These are phyloP conservation scores for Coenonympha arcania DNA, from an alignment of 2,888 invertebrate genomes.

Conservation along the genomic window DNA sequence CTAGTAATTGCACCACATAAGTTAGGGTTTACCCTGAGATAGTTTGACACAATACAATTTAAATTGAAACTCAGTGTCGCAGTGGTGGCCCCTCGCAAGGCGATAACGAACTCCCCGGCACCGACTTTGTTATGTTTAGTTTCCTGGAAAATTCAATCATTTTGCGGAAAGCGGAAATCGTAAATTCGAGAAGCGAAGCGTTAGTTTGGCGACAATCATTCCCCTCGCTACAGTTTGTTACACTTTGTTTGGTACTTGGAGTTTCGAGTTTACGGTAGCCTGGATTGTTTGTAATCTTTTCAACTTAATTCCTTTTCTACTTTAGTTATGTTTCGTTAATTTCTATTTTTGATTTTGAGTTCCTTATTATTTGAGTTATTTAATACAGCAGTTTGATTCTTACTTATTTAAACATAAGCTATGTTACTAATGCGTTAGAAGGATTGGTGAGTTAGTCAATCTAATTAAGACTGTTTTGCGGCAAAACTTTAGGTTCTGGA, in stretches of 20 bases:
- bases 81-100: slow-evolving; percentile 42
- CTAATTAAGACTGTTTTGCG: too few relatives aligned
- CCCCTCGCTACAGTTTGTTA: slow-evolving; percentile 1
- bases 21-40: background rate
- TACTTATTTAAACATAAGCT: background rate
- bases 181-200: slow-evolving; percentile 23
- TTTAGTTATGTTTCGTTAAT: too few relatives aligned
- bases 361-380: too few relatives aligned
- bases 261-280: background rate
- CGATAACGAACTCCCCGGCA: slow-evolving; percentile 18
- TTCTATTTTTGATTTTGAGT: too few relatives aligned
- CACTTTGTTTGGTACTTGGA: background rate
- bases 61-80: slow-evolving; percentile 23
- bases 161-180: slow-evolving; percentile 25
- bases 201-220: slow-evolving; percentile 22
- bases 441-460: too few relatives aligned
- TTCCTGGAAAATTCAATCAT: slow-evolving; percentile 28
- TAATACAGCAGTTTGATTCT: too few relatives aligned
- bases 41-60: slow-evolving; percentile 8
- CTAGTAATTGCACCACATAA: too few relatives aligned
- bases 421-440: background rate
- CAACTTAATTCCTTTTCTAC: too few relatives aligned
- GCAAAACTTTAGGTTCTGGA: too few relatives aligned
- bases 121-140: slow-evolving; percentile 25
- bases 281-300: too few relatives aligned